A percentile compares a stretch with the other conserved stretches of the same genome.
Conservation (phyloP, 2,888 invertebrate species). For the Oscheius sp. region DNA sequence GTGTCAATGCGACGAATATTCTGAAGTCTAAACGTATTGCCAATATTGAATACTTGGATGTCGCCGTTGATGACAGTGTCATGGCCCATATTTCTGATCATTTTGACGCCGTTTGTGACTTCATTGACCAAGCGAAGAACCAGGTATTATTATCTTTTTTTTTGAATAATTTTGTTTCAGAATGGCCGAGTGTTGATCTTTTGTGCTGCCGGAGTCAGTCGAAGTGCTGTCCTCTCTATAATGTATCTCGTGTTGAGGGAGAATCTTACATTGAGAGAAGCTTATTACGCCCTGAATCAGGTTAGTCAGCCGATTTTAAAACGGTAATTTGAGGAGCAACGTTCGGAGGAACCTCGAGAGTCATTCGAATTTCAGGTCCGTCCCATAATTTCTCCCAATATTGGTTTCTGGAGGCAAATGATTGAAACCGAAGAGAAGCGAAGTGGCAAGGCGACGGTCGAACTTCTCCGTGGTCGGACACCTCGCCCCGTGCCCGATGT, state of each 20-base stretch:
- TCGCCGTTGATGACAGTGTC: slow-evolving; percentile 52
- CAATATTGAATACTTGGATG: slow-evolving; percentile 40
- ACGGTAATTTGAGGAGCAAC: not conserved
- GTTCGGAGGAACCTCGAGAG: too few species aligned
- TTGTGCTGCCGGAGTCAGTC: slow-evolving; percentile 58
- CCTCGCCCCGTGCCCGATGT: slow-evolving; percentile 65
- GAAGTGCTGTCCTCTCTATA: slow-evolving; percentile 51
- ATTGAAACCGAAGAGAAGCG: slow-evolving; percentile 49
- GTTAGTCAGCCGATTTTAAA: slow-evolving; percentile 32
- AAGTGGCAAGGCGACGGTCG: slow-evolving; percentile 60
- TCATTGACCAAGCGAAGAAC: slow-evolving; percentile 53
- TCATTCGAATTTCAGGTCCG: slow-evolving; percentile 54
- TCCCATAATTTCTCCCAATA: slow-evolving; percentile 57
- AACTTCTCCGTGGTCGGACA: slow-evolving; percentile 66
- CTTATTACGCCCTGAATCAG: slow-evolving; percentile 52
- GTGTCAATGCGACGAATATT: slow-evolving; percentile 69
- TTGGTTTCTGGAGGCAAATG: slow-evolving; percentile 61
- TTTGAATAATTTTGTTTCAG: slow-evolving; percentile 32
- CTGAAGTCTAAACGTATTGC: slow-evolving; percentile 38
- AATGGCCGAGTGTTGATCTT: slow-evolving; percentile 52
- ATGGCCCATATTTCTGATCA: slow-evolving; percentile 49
- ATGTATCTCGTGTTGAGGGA: slow-evolving; percentile 52
- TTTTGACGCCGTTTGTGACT: slow-evolving; percentile 54
- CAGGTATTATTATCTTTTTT: slow-evolving; percentile 43
- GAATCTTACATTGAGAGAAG: slow-evolving; percentile 49